Evolutionary conservation across 2,797 vertebrate genomes (phyloP), one percentile per base, ranked within the genome.

Genomic region (Rhabdomys pumilio): DNA sequence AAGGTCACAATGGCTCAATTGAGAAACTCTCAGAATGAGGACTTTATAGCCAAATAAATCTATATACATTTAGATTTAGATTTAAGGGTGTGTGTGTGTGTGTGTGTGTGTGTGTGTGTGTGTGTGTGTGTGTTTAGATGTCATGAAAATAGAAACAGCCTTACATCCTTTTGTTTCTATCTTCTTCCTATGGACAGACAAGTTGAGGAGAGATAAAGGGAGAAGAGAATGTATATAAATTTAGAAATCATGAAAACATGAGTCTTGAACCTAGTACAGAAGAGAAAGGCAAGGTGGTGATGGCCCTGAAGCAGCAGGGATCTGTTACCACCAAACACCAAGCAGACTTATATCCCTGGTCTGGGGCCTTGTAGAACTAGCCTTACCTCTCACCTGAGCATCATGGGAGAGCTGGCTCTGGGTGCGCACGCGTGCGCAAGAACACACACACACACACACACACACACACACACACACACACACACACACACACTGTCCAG

Each of bases 11-110:
- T 57, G 41, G 15, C 67, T 88, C 85, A 88, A n/a, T 19, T 86
- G 44, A 13, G 19, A 67, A 85, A 50, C 44, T 85, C 44, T 67
- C 41, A 57, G 8, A 53, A 50, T 57, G 50, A 81, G 53, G 29
- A 92, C 89, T 89, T 80, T 61, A 15, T 81, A 89, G 82, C 61
- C 76, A 77, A 34, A 47, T 84, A 82, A 76, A 38, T 85, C 8
- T 57, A 22, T 29, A 44, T 59, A 15, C 20, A 69, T 59, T 63
- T 76, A n/a, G 88, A 88, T 38, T 94, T 85, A 53, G 47, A 93
- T 65, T 82, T 90, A 92, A 94, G 3, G 24, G 6, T 38, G 24
- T 47, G 41, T 41, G 76, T 15, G n/a, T 44, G 55, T 55, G 55
- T 55, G 57, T 57, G 57, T 57, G 57, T 57, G 57, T 57, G 57